These are phyloP conservation scores for Melieria crassipennis DNA, from an alignment of 2,888 invertebrate species.

Conservation along the genomic window DNA sequence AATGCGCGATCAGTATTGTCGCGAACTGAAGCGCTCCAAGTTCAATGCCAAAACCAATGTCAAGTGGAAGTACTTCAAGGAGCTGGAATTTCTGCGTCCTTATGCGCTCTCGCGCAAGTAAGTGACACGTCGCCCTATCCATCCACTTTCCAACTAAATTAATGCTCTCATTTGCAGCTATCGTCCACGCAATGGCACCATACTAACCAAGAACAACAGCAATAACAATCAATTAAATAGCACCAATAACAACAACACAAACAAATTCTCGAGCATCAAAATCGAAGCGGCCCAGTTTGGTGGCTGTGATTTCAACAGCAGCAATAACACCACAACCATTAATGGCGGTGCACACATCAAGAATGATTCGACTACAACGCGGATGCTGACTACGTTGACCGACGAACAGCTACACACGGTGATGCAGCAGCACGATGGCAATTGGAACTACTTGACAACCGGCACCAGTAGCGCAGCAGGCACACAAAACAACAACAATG, in stretches of 20 bases:
- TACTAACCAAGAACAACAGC: constrained; percentile 32
- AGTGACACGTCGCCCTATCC: constrained; percentile 36
- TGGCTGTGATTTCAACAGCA: constrained; percentile 45
- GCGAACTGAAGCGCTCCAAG: constrained; percentile 60
- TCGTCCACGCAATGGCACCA: constrained; percentile 48
- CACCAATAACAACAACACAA: constrained; percentile 37
- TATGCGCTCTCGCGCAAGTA: constrained; percentile 61
- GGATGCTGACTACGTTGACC: constrained; percentile 45
- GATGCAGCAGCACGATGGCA: constrained; percentile 48
- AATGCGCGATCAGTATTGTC: constrained; percentile 62
- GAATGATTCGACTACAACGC: constrained; percentile 24
- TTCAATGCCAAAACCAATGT: constrained; percentile 54
- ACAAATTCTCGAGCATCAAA: constrained; percentile 53
- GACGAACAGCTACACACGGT: constrained; percentile 49
- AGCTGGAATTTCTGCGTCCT: constrained; percentile 59
- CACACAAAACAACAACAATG: constrained; percentile 42
- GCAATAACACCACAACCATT: constrained; percentile 12
- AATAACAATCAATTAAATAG: constrained; percentile 37
- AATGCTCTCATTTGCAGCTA: constrained; percentile 46
- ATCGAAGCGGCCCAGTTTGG: constrained; percentile 49
- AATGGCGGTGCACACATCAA: constrained; percentile 24
- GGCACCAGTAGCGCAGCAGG: constrained; percentile 44
- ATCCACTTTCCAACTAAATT: background rate
- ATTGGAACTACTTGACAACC: constrained; percentile 54
- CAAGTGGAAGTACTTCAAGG: constrained; percentile 62